Evolutionary conservation across 2,888 invertebrate species (phyloP).

Genomic region (Ceriagrion tenellum): DNA sequence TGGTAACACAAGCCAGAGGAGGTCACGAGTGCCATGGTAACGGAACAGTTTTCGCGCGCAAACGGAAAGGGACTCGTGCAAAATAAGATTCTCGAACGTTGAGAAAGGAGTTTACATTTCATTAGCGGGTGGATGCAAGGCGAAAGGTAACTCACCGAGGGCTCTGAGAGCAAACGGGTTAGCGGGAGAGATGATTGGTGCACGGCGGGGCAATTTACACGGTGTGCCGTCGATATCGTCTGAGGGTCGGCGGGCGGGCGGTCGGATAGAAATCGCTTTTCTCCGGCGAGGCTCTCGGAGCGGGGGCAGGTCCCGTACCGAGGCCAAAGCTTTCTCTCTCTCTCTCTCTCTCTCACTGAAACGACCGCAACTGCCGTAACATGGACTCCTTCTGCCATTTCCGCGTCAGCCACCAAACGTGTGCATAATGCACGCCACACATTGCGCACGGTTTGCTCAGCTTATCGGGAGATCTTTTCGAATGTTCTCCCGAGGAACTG

Average conservation of each 20-base stretch:
- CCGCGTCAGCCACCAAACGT: too few relatives aligned
- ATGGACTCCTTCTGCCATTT: background rate
- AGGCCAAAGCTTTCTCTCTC: background rate
- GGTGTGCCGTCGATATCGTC: background rate
- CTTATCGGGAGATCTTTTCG: too few relatives aligned
- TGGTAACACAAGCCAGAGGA: too few relatives aligned
- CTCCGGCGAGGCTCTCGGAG: background rate
- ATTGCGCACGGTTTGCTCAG: too few relatives aligned
- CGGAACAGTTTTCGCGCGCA: background rate
- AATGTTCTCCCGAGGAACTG: too few relatives aligned
- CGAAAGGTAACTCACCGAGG: background rate
- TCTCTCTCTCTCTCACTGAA: background rate
- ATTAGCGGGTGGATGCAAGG: background rate
- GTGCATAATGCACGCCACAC: too few relatives aligned
- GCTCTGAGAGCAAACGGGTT: background rate
- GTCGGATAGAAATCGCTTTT: background rate
- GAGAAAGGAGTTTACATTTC: background rate
- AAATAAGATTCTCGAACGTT: slow-evolving; percentile 8
- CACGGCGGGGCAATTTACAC: background rate
- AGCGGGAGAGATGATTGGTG: background rate
- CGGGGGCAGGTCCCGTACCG: too few relatives aligned
- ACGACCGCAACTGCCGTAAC: background rate
- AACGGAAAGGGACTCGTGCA: background rate
- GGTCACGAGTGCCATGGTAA: background rate
- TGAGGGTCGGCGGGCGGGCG: background rate